Evolutionary conservation across 37 sponge, comb jelly and placozoan genomes (phyloP), one percentile per base, ranked within the genome.

Genomic region (Crambe crambe): DNA sequence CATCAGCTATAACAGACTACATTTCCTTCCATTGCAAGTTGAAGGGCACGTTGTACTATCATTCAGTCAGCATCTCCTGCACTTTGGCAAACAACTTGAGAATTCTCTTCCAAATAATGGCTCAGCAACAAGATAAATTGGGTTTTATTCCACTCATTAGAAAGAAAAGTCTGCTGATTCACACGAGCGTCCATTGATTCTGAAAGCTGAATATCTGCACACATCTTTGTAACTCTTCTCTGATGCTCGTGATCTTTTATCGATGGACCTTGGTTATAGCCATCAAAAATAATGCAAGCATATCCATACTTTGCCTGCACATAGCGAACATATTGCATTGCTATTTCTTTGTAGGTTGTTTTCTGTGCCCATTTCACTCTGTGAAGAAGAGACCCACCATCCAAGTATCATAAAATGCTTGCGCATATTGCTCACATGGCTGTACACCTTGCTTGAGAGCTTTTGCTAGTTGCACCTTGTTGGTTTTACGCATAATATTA

Each of bases 41-140:
- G n/a, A 43, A 80, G 70, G 41, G 83, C 83, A 73, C 74, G 58
- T 15, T 2, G 26, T 37, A 72, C 64, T 30, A 72, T 82, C 22
- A 40, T 37, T 9, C 65, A 37, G 58, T 72, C 83, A 60, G 83
- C 83, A 73, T 72, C 74, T 41, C 72, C 72, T 30, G 37, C 32
- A 51, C 58, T 54, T n/a, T 58, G 51, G 12, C 12, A 12, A 47
- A 47, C 51, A 15, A 47, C 12, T 47, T 47, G 51, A 47, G 6
- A 15, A 47, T 47, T 12, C 6, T 6, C 51, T 47, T 47, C 12
- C 51, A 47, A 12, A 12, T 47, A 12, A 12, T 47, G 51, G 12
- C 51, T 47, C 51, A 47, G 12, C 51, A 47, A 47, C 12, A n/a
- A n/a, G 12, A 47, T 47, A 12, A 47, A 47, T 47, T 47, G 51